These are phyloP conservation scores for Chaetogeoica ovagalla DNA, from an alignment of 2,888 invertebrate species.

Conservation along the genomic window DNA sequence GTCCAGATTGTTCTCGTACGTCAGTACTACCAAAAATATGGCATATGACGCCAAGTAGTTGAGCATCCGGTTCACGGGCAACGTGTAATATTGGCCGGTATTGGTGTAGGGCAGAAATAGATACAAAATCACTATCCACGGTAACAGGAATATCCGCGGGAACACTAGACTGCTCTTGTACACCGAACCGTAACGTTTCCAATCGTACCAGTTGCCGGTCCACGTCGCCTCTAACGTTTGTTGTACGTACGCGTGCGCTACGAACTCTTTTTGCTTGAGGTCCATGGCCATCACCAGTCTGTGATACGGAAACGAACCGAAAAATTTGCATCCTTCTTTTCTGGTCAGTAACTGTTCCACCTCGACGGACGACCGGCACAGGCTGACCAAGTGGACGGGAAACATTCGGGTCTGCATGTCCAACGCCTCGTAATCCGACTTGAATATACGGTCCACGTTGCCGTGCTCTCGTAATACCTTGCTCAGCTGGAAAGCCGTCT, in stretches of 20 bases:
- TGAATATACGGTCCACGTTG: slow-evolving; percentile 66
- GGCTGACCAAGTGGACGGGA: slow-evolving; percentile 59
- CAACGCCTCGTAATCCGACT: slow-evolving; percentile 67
- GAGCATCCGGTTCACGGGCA: slow-evolving; percentile 48
- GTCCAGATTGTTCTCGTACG: slow-evolving; percentile 23
- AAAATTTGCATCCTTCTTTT: too few species aligned
- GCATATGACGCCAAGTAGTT: slow-evolving; percentile 39
- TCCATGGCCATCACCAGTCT: too few species aligned
- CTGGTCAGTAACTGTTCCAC: slow-evolving; percentile 71
- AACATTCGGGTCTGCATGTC: slow-evolving; percentile 61
- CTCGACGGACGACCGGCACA: slow-evolving; percentile 65
- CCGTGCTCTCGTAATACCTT: slow-evolving; percentile 67
- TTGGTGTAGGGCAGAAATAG: background rate
- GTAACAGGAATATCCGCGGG: background rate
- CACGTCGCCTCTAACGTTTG: slow-evolving; percentile 67
- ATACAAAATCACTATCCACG: background rate
- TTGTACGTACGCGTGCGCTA: slow-evolving; percentile 76
- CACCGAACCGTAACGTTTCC: slow-evolving; percentile 62
- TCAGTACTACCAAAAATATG: slow-evolving; percentile 23
- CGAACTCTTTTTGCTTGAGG: slow-evolving; percentile 72
- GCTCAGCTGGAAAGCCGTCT: slow-evolving; percentile 68
- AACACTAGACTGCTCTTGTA: background rate
- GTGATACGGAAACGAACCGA: too few species aligned
- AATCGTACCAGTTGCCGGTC: slow-evolving; percentile 68
- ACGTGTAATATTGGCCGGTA: background rate